phyloP scores from a whole-genome alignment of 1,140 invertebrate genomes.

The Penaeus vannamei region DNA sequence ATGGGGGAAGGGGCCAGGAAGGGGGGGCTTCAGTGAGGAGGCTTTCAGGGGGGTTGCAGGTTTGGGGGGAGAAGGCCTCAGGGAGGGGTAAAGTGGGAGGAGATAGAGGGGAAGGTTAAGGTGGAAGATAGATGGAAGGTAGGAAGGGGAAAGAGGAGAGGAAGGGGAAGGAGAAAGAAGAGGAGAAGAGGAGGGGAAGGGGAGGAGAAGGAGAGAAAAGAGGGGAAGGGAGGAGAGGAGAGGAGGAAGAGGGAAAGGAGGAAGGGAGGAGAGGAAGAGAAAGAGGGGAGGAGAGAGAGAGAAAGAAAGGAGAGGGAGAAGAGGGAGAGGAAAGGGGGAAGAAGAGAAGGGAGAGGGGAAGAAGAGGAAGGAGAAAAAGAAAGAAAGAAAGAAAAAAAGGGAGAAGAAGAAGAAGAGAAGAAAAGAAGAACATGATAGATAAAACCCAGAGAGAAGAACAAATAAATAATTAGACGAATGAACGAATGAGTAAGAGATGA shows the following conservation, averaged over 20 bases:
- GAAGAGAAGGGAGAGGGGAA: not conserved
- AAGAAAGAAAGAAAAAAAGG: not conserved
- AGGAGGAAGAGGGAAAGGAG: not conserved
- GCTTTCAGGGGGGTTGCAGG: too few relatives aligned
- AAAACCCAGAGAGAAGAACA: not conserved
- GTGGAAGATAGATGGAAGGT: not conserved
- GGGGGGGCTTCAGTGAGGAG: too few relatives aligned
- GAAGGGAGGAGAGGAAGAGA: not conserved
- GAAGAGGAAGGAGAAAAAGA: too few relatives aligned
- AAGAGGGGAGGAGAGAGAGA: not conserved
- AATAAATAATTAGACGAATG: too few relatives aligned
- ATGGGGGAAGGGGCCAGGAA: too few relatives aligned
- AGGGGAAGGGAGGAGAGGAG: not conserved
- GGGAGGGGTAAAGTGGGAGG: conserved; percentile 6
- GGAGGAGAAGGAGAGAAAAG: too few relatives aligned
- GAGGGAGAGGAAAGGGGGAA: not conserved
- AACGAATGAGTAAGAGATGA: too few relatives aligned
- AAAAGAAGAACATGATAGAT: not conserved
- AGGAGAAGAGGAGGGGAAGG: not conserved
- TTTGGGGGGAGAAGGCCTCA: too few relatives aligned
- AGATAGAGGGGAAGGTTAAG: not conserved
- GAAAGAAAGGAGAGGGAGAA: not conserved
- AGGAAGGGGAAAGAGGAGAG: not conserved
- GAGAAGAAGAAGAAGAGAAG: not conserved
- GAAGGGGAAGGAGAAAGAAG: not conserved